Evolutionary conservation across 2,888 invertebrate species (phyloP), one percentile per base, ranked within the genome.

Genomic region (Congeria kusceri): DNA sequence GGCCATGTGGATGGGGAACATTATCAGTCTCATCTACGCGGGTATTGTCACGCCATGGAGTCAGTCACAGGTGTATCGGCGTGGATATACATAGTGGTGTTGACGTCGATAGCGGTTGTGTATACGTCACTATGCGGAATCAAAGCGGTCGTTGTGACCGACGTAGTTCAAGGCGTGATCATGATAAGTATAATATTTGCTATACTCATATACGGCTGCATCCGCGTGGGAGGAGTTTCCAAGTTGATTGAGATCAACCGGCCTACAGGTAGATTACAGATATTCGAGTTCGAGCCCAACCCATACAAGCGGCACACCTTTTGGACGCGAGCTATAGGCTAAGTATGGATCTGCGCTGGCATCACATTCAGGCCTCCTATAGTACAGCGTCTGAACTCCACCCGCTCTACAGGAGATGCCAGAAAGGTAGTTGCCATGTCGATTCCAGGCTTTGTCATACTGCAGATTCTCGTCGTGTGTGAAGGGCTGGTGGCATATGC

Each of bases 51-150:
- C 28, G 79, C 75, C 3, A n/a, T 79, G 25, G 62, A 70, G 53
- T 75, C 75, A 5, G 75, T 79, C 2, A 79, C 75, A 15, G 32
- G 65, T 44, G 49, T 79, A 5, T 53, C 71, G 5, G 49, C 62
- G 0, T 70, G 70, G 74, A 49, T 67, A 4, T 71, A 29, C 20
- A 59, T 75, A 3, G 28, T 75, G 18, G 61, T n/a, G 1, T 57
- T 75, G 64, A 62, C 66, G 7, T 65, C 23, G 15, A 59, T 79
- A 20, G 79, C 79, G 5, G 67, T 79, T 9, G 23, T 75, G 11
- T 79, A 79, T 28, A 79, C 79, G 7, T 53, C 75, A 23, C 64
- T 75, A 3, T 74, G 79, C 11, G 79, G 79, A 53, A 58, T 79
- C 9, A 79, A 79, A 67, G 79, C 79, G 25, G 79, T 79, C 9